Evolutionary conservation across 1,140 invertebrate genomes (phyloP).

Genomic region (Anastatus disparis): DNA sequence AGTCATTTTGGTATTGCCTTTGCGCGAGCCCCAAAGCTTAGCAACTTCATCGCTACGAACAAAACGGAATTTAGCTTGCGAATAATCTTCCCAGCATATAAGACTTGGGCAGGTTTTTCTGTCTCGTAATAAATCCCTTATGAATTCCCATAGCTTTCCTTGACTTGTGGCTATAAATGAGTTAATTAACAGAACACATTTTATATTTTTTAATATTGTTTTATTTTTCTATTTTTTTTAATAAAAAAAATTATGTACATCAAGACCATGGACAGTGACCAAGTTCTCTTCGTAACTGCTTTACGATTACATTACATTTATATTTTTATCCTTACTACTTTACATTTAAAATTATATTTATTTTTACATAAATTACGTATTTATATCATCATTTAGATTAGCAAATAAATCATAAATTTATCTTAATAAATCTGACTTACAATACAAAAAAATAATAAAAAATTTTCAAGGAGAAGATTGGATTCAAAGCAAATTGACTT

Average conservation of each 20-base stretch:
- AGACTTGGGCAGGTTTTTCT: constrained; percentile 81
- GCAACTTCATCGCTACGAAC: constrained; percentile 91
- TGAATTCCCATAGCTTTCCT: constrained; percentile 83
- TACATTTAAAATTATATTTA: too few relatives aligned
- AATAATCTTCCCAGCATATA: constrained; percentile 89
- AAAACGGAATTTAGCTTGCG: constrained; percentile 87
- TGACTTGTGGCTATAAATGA: constrained; percentile 69
- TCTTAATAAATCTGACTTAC: too few relatives aligned
- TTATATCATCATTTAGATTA: too few relatives aligned
- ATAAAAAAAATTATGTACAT: too few relatives aligned
- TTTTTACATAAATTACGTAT: too few relatives aligned
- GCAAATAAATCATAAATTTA: too few relatives aligned
- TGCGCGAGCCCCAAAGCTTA: constrained; percentile 86
- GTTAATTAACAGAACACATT: neutral
- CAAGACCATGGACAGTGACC: neutral
- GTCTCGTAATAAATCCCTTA: constrained; percentile 81
- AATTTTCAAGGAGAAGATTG: too few relatives aligned
- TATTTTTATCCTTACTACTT: too few relatives aligned
- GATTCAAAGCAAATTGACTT: too few relatives aligned
- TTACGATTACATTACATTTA: too few relatives aligned
- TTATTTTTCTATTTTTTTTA: neutral
- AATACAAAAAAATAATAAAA: too few relatives aligned
- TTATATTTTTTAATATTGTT: neutral
- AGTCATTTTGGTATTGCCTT: constrained; percentile 91
- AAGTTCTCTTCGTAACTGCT: neutral